Evolutionary conservation across 1,140 invertebrate genomes (phyloP).

Genomic region (Hylaeus anthracinus): DNA sequence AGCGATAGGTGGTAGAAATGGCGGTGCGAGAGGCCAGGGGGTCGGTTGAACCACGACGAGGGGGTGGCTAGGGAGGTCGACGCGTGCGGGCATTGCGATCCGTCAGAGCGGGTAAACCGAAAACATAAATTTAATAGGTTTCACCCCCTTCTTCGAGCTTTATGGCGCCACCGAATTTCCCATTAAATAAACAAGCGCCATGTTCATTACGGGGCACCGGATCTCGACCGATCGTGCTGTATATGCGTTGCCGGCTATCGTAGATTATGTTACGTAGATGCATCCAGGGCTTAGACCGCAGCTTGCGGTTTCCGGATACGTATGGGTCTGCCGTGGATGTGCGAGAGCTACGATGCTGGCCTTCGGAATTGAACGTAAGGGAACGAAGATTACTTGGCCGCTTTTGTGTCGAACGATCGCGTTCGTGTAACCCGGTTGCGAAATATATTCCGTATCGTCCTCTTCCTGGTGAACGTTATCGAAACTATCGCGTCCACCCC

Average conservation of each 20-base stretch:
- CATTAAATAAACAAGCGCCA: constrained; percentile 81
- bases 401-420: background rate
- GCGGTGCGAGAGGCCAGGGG: constrained; percentile 27
- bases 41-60: constrained; percentile 42
- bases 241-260: constrained; percentile 49
- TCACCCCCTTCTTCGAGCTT: constrained; percentile 78
- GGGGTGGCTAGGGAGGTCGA: constrained; percentile 59
- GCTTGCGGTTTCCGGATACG: constrained; percentile 66
- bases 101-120: constrained; percentile 81
- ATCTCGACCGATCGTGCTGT: constrained; percentile 55
- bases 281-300: constrained; percentile 74
- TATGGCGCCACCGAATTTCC: constrained; percentile 80
- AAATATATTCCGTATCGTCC: background rate
- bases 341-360: background rate
- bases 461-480: background rate
- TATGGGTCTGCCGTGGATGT: constrained; percentile 21
- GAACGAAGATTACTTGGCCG: constrained; percentile 22
- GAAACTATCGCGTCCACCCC: background rate
- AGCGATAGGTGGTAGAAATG: constrained; percentile 59
- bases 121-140: constrained; percentile 81
- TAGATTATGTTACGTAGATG: constrained; percentile 61
- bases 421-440: background rate
- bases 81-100: constrained; percentile 77
- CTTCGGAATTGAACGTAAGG: constrained; percentile 36
- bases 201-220: constrained; percentile 76